Evolutionary conservation across 2,113 vertebrate species (phyloP).

Genomic region (Eulemur rufifrons): DNA sequence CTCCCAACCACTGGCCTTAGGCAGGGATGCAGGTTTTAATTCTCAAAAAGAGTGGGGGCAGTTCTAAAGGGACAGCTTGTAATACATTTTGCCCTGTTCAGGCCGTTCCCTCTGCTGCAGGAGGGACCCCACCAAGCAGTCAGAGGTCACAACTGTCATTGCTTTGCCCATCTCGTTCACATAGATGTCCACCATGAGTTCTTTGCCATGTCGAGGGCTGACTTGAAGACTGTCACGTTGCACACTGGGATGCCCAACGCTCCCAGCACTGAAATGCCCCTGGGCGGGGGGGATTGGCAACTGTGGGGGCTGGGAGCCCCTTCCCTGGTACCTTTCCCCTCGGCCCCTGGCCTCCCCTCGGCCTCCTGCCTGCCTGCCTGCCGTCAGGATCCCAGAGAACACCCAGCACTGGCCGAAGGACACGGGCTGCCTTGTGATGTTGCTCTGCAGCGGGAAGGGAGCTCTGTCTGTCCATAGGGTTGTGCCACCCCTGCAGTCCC

Average conservation of each 20-base stretch:
- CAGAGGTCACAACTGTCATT: neutral
- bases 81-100: too few species aligned
- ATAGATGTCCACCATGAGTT: slow-evolving; percentile 81
- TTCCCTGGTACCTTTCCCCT: neutral
- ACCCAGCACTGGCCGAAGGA: slow-evolving; percentile 82
- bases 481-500: slow-evolving; percentile 54
- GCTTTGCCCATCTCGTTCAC: slow-evolving; percentile 70
- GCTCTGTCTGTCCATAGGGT: slow-evolving; percentile 80
- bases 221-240: slow-evolving; percentile 81
- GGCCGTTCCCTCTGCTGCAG: too few species aligned
- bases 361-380: slow-evolving; percentile 67
- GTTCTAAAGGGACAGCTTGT: too few species aligned
- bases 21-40: too few species aligned
- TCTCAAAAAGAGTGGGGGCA: too few species aligned
- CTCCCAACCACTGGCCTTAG: too few species aligned
- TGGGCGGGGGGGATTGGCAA: too few species aligned
- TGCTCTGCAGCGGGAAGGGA: slow-evolving; percentile 78
- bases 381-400: slow-evolving; percentile 82
- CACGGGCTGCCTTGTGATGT: slow-evolving; percentile 59
- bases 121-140: slow-evolving; percentile 79
- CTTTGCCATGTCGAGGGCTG: slow-evolving; percentile 82
- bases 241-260: slow-evolving; percentile 83
- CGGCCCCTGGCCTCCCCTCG: neutral
- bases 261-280: slow-evolving; percentile 80
- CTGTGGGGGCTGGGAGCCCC: neutral